Base-by-base conservation (phyloP, 2,113 vertebrate genomes). In the Argyrosomus japonicus region DNA sequence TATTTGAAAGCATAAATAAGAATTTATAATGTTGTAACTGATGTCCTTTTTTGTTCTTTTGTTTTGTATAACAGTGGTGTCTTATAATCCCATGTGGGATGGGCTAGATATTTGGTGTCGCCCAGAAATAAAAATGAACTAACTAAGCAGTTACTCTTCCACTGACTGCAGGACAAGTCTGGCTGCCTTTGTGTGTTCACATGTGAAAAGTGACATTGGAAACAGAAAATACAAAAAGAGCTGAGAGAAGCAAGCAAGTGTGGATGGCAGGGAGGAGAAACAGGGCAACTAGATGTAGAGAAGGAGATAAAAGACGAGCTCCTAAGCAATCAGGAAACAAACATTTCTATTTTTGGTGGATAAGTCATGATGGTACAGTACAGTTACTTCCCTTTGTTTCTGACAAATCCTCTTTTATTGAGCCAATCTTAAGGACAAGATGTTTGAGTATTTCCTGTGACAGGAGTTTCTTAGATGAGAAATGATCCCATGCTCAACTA, bases 281-380 rank as follows among this genome's bases (percentile, higher is more conserved):
- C 27, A 12, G 48, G n/a, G 7, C 40, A 40, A 73, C 11, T 43
- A 51, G 19, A 65, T 7, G 5, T n/a, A 61, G 43, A 50, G 13
- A 68, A 62, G 0, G 9, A 72, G 67, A 87, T 84, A 62, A 81
- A 78, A 78, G 76, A 77, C 77, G 56, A 80, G 58, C 62, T 68
- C 76, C 40, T n/a, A 56, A 56, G 40, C 57, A 76, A 67, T 72
- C 74, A 80, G 67, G 83, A 80, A 89, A 80, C 50, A 57, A 60
- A 77, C 23, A 48, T 77, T 86, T 90, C 79, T 90, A 87, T 91
- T 92, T 93, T 81, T 65, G 79, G 83, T 77, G 14, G 29, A 58
- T 18, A 61, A 85, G 81, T 83, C 69, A 32, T 25, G 43, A 75
- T 32, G 27, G 75, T 70, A 69, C 68, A 83, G 81, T 51, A 63